These are phyloP conservation scores for Myrmophylax atrothorax DNA, from an alignment of 2,113 vertebrate species.

Conservation along the genomic window DNA sequence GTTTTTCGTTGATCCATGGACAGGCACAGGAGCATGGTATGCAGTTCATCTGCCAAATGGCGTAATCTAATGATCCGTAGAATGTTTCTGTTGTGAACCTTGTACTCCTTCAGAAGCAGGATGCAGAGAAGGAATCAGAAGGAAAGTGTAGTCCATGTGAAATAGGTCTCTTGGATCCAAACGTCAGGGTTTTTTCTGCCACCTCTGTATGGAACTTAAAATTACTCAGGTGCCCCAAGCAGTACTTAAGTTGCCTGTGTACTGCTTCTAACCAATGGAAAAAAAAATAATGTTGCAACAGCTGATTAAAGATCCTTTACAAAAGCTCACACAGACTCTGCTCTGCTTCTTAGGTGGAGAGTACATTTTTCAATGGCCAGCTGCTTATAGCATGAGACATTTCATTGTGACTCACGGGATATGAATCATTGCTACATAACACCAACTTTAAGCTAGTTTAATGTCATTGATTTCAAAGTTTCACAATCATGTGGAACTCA, in stretches of 20 bases:
- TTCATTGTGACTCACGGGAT: constrained; percentile 43
- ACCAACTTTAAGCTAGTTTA: constrained; percentile 4
- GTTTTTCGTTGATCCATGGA: background rate
- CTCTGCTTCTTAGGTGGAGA: background rate
- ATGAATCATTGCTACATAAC: constrained; percentile 30
- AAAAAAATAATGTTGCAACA: background rate
- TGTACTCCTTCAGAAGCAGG: background rate
- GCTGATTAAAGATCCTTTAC: constrained; percentile 23
- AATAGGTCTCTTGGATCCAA: background rate
- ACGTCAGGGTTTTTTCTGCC: background rate
- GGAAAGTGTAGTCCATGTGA: background rate
- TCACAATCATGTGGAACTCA: background rate
- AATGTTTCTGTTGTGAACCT: background rate
- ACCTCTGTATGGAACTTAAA: background rate
- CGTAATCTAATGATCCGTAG: background rate
- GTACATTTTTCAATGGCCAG: background rate
- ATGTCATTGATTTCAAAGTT: constrained; percentile 33
- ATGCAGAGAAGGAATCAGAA: background rate
- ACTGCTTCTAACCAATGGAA: background rate
- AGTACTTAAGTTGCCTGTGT: background rate
- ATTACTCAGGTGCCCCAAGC: background rate
- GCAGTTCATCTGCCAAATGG: background rate
- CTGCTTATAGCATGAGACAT: constrained; percentile 16
- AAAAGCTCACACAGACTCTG: background rate
- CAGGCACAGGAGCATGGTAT: background rate